These are phyloP conservation scores for Epistrophella euchroma DNA, from an alignment of 2,888 invertebrate genomes.

Conservation along the genomic window DNA sequence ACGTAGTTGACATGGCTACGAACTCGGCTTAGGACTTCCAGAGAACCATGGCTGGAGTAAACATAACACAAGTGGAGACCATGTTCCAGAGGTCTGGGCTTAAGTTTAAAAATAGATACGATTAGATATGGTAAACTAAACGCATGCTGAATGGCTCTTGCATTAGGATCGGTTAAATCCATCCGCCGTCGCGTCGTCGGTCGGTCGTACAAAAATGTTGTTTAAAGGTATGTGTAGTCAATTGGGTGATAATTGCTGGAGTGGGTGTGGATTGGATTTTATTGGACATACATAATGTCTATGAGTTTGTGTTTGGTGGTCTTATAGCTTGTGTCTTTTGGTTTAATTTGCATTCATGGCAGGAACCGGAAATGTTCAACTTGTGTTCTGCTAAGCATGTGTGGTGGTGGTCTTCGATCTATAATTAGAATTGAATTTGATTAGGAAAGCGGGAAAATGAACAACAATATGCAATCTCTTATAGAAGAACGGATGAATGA, in stretches of 20 bases:
- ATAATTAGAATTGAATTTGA: constrained; percentile 72
- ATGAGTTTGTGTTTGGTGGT: constrained; percentile 30
- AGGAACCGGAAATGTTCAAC: constrained; percentile 75
- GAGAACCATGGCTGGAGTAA: constrained; percentile 51
- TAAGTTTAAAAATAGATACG: constrained; percentile 74
- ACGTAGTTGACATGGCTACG: constrained; percentile 72
- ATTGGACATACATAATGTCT: constrained; percentile 40
- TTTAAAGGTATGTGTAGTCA: constrained; percentile 55
- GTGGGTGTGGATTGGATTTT: constrained; percentile 70
- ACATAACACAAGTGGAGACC: constrained; percentile 58
- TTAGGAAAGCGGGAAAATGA: constrained; percentile 52
- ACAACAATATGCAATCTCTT: constrained; percentile 23
- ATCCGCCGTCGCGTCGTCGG: neutral
- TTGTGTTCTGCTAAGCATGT: constrained; percentile 61
- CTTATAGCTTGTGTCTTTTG: constrained; percentile 25
- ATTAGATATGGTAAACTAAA: constrained; percentile 75
- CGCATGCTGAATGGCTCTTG: constrained; percentile 65
- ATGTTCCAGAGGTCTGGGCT: constrained; percentile 65
- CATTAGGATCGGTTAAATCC: constrained; percentile 51
- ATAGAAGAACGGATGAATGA: constrained; percentile 38
- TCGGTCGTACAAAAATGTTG: constrained; percentile 1
- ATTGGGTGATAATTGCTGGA: constrained; percentile 73
- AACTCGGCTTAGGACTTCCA: constrained; percentile 46
- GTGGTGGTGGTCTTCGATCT: constrained; percentile 56
- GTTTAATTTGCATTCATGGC: constrained; percentile 68